Evolutionary conservation across 2,888 invertebrate genomes (phyloP), one percentile per base, ranked within the genome.

Genomic region (Hemaris fuciformis): DNA sequence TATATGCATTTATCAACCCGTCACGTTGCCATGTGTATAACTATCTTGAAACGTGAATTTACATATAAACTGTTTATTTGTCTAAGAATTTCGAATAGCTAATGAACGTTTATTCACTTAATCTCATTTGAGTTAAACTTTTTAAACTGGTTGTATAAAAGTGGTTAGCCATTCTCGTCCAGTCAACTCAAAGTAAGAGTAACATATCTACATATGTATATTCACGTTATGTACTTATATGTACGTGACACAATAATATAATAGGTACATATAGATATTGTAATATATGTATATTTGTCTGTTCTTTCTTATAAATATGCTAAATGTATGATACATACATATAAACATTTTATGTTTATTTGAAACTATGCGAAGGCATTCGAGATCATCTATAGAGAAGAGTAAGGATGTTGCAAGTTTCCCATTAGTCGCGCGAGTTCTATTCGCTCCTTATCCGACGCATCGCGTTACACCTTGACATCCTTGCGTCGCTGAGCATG

Each of bases 401-500:
- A 23, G 45, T 46, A 25, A 46, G 25, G 45, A 8, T 45, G 23
- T 27, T 3, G 27, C 15, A 15, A 25, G 25, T 48, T 46, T 25
- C 22, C 61, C 43, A 62, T 61, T 63, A 25, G 18, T 18, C 25
- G 53, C 56, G 57, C 15, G 56, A 64, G 53, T 18, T 45, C 25
- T 48, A 48, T 60, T 48, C 48, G 63, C 60, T 42, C 60, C 68
- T 70, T 72, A 69, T 63, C 67, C 62, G 62, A 66, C 69, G 80
- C 79, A 76, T 84, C 79, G 70, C 66, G 66, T 82, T 82, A 82
- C 78, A 75, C 87, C 86, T 86, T 87, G 88, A 88, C 86, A 85
- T 77, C 78, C 73, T 85, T 87, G 77, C 73, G 73, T 76, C 71
- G 67, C 73, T 71, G 64, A 71, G 65, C 69, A 53, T 70, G 85